Evolutionary conservation across 2,888 invertebrate species (phyloP), one percentile per base, ranked within the genome.

Genomic region (Clusia tigrina): DNA sequence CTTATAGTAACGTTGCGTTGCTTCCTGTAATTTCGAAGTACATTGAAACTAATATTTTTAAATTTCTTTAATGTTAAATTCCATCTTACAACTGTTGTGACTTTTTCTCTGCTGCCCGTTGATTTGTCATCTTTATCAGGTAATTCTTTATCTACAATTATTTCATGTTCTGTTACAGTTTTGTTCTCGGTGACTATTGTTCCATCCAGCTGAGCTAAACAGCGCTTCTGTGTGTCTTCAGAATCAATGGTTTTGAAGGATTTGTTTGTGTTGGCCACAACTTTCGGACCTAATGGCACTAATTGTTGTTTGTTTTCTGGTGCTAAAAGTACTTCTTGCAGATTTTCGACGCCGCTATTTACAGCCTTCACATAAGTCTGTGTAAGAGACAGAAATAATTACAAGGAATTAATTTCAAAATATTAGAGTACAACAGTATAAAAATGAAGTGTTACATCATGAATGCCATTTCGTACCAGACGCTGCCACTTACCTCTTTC

Each of bases 151-250:
- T 94, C 93, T 75, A 91, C 89, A 62, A 92, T 86, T 80, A 91
- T 89, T 84, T 94, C 94, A 87, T 94, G 93, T 80, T 94, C 92
- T 68, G 91, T 91, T 62, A 90, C 93, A 75, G 90, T 90, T 76
- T 90, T 89, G 68, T 90, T 92, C 86, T 95, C 94, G 9, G 94
- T 95, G 71, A 94, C 89, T 75, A 95, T 88, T 68, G 91, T 90
- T 32, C 95, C 95, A 86, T 94, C 93, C 37, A 91, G 88, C 71
- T 90, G 89, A 54, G 92, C 86, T 54, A 92, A 90, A 77, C 91
- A 91, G 67, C 90, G 86, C 82, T 93, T 91, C 72, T 88, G 86
- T 67, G 90, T 91, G 78, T 94, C 93, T 86, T 94, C 94, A 67
- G 94, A 94, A 82, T 95, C 94, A 79, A 92, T 89, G 58, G 92